Percentiles rank a stretch among this genome's conserved stretches.
Evolutionary conservation across 2,888 invertebrate species (phyloP).

Genomic region (Idaea dimidiata): DNA sequence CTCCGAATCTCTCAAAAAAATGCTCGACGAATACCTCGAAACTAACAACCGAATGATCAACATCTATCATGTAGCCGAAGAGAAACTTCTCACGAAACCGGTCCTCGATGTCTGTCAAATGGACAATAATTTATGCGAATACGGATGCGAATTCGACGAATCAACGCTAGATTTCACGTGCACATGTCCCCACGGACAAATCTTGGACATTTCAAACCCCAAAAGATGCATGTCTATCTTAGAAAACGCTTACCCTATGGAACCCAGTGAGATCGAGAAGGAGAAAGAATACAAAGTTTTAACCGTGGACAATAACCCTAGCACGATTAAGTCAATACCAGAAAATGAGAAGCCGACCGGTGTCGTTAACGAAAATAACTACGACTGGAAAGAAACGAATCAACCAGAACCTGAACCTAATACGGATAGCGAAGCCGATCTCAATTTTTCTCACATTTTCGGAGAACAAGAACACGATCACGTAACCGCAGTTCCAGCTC

Average conservation of each 20-base stretch:
- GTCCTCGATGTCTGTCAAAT: conserved; percentile 85
- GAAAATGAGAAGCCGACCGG: conserved; percentile 48
- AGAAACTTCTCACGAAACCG: conserved; percentile 55
- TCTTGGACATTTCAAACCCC: conserved; percentile 56
- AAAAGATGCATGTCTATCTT: conserved; percentile 68
- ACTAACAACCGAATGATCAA: conserved; percentile 77
- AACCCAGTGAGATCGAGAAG: conserved; percentile 29
- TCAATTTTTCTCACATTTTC: conserved; percentile 59
- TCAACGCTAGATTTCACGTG: conserved; percentile 83
- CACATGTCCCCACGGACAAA: conserved; percentile 80
- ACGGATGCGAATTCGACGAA: conserved; percentile 85
- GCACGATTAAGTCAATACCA: conserved; percentile 41
- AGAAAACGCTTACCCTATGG: conserved; percentile 36
- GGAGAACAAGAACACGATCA: conserved; percentile 41
- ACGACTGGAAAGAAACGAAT: conserved; percentile 61
- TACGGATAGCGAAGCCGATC: conserved; percentile 50
- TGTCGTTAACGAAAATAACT: conserved; percentile 37
- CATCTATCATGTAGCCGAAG: conserved; percentile 74
- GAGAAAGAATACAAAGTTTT: conserved; percentile 39
- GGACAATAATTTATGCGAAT: conserved; percentile 83
- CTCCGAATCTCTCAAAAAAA: conserved; percentile 64
- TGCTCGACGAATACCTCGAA: conserved; percentile 72
- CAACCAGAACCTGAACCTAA: conserved; percentile 46
- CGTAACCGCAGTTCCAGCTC: conserved; percentile 29
- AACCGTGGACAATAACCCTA: conserved; percentile 42